Base-by-base conservation (phyloP, 1,140 invertebrate genomes). In the Hyles euphorbiae region DNA sequence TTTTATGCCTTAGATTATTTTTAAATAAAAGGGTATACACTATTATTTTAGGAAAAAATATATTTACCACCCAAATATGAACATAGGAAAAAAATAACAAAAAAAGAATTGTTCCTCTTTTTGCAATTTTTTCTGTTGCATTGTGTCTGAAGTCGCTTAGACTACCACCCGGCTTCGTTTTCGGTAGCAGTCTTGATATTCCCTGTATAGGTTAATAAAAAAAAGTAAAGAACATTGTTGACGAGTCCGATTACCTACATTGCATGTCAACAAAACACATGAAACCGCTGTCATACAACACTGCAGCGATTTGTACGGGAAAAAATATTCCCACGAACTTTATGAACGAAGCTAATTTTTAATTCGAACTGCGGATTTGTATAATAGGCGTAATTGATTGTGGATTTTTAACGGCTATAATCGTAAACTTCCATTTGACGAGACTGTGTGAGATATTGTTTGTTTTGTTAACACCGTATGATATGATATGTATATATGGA, bases 361-460 rank as follows among this genome's bases (percentile, higher is more conserved):
- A 66, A 66, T 66, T 66, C 47, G 64, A 66, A 44, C 64, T 66
- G 64, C 64, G 59, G 64, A 66, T 66, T 66, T 61, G 49, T 56
- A 59, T 66, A 59, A 66, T 61, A 66, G 59, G 50, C 48, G 58
- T 47, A 66, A 66, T 36, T 60, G 64, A 66, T 66, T 62, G 60
- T 61, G 9, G 45, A 66, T 66, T 66, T 51, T 60, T 56, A 53
- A 61, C 57, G 64, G 60, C 32, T 50, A 53, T 58, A 51, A 47
- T 60, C 54, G 49, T 59, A 64, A 64, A 63, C 56, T 63, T 60
- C 12, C 36, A 64, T 64, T 64, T 64, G 61, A 63, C 57, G 54
- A 36, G 61, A 55, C 34, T 47, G 34, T 51, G 12, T 49, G 43
- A 5, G 44, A 34, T 46, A 33, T n/a, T 52, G n/a, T 47, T n/a